Evolutionary conservation across 2,797 vertebrate genomes (phyloP).

Genomic region (Chaetophractus vellerosus): DNA sequence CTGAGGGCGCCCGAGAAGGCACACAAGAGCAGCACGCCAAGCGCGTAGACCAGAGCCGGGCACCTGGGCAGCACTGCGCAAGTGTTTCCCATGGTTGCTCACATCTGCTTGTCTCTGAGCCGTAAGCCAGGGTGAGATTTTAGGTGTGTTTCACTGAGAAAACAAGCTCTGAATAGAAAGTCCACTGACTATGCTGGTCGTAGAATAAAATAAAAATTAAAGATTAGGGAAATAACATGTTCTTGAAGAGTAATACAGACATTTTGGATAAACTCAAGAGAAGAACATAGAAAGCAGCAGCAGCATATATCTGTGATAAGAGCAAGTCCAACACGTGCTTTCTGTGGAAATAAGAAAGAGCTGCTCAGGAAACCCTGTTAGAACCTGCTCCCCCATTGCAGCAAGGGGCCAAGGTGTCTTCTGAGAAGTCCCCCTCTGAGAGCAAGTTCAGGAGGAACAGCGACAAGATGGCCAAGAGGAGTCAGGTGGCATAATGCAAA

Average conservation of each 20-base stretch:
- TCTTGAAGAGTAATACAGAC: background rate
- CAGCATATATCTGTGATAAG: background rate
- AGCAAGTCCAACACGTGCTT: background rate
- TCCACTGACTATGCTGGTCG: background rate
- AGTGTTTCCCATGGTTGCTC: background rate
- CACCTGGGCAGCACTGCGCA: background rate
- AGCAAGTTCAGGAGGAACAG: background rate
- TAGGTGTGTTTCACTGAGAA: background rate
- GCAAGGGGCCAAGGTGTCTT: accelerated
- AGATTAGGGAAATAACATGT: constrained; percentile 43
- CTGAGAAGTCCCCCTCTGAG: background rate
- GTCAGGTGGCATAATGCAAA: background rate
- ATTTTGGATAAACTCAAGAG: constrained; percentile 13
- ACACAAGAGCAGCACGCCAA: background rate
- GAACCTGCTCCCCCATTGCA: background rate
- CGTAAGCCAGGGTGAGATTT: background rate
- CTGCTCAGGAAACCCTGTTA: background rate
- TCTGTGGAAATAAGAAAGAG: background rate
- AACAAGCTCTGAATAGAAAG: background rate
- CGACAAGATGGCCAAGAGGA: background rate
- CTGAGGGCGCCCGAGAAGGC: background rate
- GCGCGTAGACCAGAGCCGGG: background rate
- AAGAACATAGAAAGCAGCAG: constrained; percentile 1
- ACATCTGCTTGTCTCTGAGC: background rate
- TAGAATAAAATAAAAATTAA: constrained; percentile 52